Evolutionary conservation across 2,113 vertebrate species (phyloP).

Genomic region (Periophthalmus modestus): DNA sequence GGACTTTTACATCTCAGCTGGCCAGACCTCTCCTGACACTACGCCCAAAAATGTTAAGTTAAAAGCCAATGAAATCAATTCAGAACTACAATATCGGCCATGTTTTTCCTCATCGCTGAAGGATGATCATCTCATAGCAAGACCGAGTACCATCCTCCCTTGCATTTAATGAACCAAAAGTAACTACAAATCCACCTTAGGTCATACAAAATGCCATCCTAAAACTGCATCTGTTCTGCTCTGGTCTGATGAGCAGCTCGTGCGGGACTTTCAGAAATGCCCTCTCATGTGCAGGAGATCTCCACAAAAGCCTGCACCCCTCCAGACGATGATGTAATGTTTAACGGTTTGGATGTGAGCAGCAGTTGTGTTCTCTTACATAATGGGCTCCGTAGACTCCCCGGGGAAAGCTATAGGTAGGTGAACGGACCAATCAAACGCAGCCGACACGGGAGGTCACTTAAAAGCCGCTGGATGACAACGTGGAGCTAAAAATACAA

Average conservation of each 20-base stretch:
- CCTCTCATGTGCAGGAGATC: conserved; percentile 32
- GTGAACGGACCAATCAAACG: conserved; percentile 28
- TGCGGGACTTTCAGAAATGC: conserved; percentile 32
- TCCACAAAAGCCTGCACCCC: conserved; percentile 49
- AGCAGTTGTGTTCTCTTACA: conserved; percentile 39
- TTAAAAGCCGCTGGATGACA: conserved; percentile 4
- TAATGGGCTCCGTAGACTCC: conserved; percentile 21
- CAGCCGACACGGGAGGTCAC: conserved; percentile 26
- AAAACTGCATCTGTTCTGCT: background rate
- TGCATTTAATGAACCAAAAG: background rate
- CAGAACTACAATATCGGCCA: background rate
- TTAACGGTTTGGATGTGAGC: conserved; percentile 56
- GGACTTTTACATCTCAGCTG: too few relatives aligned
- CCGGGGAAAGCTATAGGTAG: conserved; percentile 6
- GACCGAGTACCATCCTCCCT: background rate
- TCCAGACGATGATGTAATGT: conserved; percentile 73
- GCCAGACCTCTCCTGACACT: too few relatives aligned
- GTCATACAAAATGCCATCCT: background rate
- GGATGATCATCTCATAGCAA: background rate
- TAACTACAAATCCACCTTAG: background rate
- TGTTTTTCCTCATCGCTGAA: background rate
- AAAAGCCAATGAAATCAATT: background rate
- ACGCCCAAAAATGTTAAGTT: background rate
- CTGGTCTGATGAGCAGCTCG: conserved; percentile 3
- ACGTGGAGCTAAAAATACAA: background rate